Percentiles rank a stretch among this genome's conserved stretches.
Evolutionary conservation across 2,113 vertebrate species (phyloP).

Genomic region (Leucoraja erinaceus): DNA sequence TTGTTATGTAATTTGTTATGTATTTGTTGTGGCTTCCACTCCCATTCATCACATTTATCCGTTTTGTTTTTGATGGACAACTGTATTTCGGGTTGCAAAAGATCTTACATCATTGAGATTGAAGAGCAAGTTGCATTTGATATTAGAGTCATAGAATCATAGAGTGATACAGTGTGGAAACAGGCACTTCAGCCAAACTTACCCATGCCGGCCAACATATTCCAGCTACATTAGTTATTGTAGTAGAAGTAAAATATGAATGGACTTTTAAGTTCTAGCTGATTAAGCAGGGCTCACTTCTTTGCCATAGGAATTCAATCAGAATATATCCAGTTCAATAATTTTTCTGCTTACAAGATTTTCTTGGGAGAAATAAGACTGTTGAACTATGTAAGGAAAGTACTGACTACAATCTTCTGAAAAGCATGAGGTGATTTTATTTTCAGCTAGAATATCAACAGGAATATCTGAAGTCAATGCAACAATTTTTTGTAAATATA

Average conservation of each 20-base stretch:
- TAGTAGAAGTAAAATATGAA: background rate
- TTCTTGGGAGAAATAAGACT: background rate
- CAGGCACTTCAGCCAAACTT: no score
- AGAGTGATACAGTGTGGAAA: no score
- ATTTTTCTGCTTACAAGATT: no score
- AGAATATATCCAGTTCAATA: background rate
- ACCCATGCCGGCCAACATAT: no score
- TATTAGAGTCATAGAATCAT: background rate
- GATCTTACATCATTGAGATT: background rate
- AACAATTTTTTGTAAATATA: background rate
- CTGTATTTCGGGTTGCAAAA: no score
- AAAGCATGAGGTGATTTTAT: background rate
- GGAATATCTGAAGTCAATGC: background rate
- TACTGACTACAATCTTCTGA: background rate
- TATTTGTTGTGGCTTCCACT: background rate
- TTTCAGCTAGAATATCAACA: background rate
- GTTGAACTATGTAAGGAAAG: background rate
- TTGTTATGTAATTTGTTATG: background rate
- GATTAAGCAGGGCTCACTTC: background rate
- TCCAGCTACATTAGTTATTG: background rate
- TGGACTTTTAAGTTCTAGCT: background rate
- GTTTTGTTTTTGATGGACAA: background rate
- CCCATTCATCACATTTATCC: background rate
- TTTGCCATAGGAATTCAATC: slow-evolving; percentile 4
- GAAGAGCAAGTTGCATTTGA: background rate